Evolutionary conservation across 2,888 invertebrate species (phyloP).

Genomic region (Drymonia ruficornis): DNA sequence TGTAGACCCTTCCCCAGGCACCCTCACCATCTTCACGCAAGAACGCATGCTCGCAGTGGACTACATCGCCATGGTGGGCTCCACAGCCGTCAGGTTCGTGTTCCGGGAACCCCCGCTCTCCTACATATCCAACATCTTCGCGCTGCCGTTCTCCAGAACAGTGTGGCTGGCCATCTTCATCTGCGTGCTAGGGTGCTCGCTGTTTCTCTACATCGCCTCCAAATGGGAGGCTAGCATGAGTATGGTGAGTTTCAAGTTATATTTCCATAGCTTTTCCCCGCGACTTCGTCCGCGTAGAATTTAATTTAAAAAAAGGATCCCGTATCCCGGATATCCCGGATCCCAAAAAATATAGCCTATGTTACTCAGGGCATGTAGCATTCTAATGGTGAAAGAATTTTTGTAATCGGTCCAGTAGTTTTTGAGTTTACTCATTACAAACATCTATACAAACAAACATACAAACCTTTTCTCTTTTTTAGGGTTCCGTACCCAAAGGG

Average conservation of each 20-base stretch:
- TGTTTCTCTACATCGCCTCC: constrained; percentile 76
- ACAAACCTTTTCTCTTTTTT: too few species aligned
- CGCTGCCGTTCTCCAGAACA: constrained; percentile 85
- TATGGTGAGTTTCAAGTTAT: constrained; percentile 52
- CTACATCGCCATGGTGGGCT: constrained; percentile 83
- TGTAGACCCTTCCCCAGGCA: constrained; percentile 55
- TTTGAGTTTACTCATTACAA: too few species aligned
- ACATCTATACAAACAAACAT: too few species aligned
- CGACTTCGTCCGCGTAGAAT: too few species aligned
- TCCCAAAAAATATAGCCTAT: too few species aligned
- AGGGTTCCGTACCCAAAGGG: too few species aligned
- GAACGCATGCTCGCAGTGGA: constrained; percentile 75
- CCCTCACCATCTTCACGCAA: constrained; percentile 70
- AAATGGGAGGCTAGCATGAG: constrained; percentile 75
- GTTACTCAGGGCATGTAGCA: too few species aligned
- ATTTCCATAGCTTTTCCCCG: too few species aligned
- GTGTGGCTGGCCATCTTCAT: constrained; percentile 86
- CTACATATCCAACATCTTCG: constrained; percentile 87
- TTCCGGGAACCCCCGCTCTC: constrained; percentile 88
- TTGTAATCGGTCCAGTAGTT: too few species aligned
- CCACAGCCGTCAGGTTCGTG: constrained; percentile 83
- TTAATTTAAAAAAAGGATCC: too few species aligned
- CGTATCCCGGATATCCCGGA: too few species aligned
- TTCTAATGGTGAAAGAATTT: too few species aligned
- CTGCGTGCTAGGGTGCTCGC: constrained; percentile 73